Base-by-base conservation (phyloP, 2,888 invertebrate species). In the Torymus auratus region DNA sequence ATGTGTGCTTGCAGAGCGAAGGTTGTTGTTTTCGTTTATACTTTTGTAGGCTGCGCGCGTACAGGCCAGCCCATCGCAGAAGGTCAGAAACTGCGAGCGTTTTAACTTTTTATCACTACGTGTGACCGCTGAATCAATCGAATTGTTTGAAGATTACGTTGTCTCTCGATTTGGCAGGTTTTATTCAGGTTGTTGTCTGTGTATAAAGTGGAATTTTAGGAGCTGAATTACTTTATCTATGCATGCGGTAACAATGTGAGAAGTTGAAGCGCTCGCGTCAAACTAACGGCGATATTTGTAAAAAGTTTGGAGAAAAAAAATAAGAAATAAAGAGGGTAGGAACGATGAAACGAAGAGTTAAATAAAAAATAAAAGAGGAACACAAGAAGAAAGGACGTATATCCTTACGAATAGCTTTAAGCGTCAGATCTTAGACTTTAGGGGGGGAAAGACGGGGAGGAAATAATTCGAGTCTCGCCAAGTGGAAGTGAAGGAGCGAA, bases 351-450 rank as follows among this genome's bases (percentile, higher is more conserved):
- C n/a, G 17, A 60, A 60, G 15, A 60, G 41, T 41, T 41, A 28
- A 60, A 60, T 52, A 58, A 12, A 17, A 71, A 20, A 60, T 17
- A 61, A 62, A 10, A 17, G 41, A 23, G 52, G 69, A 53, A 20
- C 23, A 52, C 50, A 41, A 60, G 41, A 72, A 41, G 52, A 73
- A 78, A 68, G 61, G 67, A 67, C 67, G 78, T 72, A 73, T 78
- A 72, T 58, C 58, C 50, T 79, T 52, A 68, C 50, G 68, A 79
- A 79, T 79, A 69, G 79, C 55, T 68, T 69, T 78, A 73, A 78
- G 72, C 68, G 17, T 69, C 68, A 69, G 41, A 62, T 50, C 58
- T 79, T 73, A 69, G 69, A 23, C 41, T 74, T 69, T 69, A 74
- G 53, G 23, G 41, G 41, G 41, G 41, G 7, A 10, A 7, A 41